Evolutionary conservation across 2,113 vertebrate species (phyloP), one percentile per base, ranked within the genome.

Genomic region (Sorex araneus): DNA sequence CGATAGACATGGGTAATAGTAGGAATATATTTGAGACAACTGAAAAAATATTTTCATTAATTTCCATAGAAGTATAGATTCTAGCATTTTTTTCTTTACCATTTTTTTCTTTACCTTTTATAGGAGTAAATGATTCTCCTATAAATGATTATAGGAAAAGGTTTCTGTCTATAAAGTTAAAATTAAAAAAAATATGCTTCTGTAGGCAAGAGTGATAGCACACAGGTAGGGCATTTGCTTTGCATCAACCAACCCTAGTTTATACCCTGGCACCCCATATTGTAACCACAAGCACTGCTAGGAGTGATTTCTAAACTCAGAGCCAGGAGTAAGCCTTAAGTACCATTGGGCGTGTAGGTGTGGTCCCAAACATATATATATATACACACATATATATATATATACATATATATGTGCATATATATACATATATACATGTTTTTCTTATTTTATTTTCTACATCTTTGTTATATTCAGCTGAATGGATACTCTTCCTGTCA

Each of bases 401-500:
- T 54, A 54, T 54, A 54, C 11, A 54, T 54, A 19, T 16, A 16
- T 16, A 54, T 54, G 18, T 86, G 43, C n/a, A 74, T 50, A 89
- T 45, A 67, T n/a, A 57, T 54, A 12, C 15, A 40, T 40, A 40
- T 7, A 73, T 15, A 27, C n/a, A 7, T 40, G 3, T 40, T 40
- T 40, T 7, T 91, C 95, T 96, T 43, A 73, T 50, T 60, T 84
- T 57, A 67, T 89, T 93, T 89, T 50, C 36, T 78, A 18, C 92
- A 36, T 43, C 18, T 94, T 95, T 77, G 3, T 43, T 70, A 36
- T 77, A 64, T 82, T 95, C 93, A 67, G 97, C 95, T 96, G 45
- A 92, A 83, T 45, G 71, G 50, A 89, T 84, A 12, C 0, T 9
- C 10, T 50, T 19, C 93, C 57, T 8, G 12, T 73, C 19, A 94